Evolutionary conservation across 2,113 vertebrate species (phyloP), one percentile per base, ranked within the genome.

Genomic region (Strigops habroptila): DNA sequence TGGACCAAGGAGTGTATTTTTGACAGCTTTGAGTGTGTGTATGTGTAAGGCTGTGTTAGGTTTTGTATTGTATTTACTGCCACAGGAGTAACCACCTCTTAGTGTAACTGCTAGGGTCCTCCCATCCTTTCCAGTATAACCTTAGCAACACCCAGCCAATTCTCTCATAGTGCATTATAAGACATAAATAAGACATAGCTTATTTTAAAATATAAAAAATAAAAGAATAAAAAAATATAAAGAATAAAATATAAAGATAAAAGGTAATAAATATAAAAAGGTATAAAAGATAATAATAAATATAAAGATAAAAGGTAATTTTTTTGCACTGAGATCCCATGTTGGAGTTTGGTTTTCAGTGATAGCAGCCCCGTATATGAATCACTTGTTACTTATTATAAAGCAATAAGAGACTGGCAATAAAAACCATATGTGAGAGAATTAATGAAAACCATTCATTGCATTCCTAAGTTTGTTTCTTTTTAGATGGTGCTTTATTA

Each of bases 381-480:
- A 93, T 90, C 88, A 88, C 79, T 96, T 91, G 71, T 88, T 96
- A 63, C 33, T 90, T 95, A 63, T 24, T 94, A 77, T 52, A 48
- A 87, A 87, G 70, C 79, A 96, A 70, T 96, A 84, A 91, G 59
- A 91, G 70, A 27, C 88, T 88, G 55, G 17, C 88, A 93, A 86
- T 96, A 79, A 68, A 91, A 96, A 86, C 35, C 88, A 90, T 93
- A 93, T 95, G 93, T 86, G 86, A 68, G 88, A 75, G 90, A 93
- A 92, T 81, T 95, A 92, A 96, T 96, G 88, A 87, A 91, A 93
- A 92, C 76, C 88, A 89, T 76, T 70, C 31, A 15, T 39, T 53
- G 21, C 83, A 62, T 96, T 95, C 95, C 83, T 70, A 73, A 76
- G 39, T 51, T 94, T 80, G 70, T 92, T 85, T 83, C 55, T 91